These are phyloP conservation scores for Luffia ferchaultella DNA, from an alignment of 2,888 invertebrate genomes.

Conservation along the genomic window DNA sequence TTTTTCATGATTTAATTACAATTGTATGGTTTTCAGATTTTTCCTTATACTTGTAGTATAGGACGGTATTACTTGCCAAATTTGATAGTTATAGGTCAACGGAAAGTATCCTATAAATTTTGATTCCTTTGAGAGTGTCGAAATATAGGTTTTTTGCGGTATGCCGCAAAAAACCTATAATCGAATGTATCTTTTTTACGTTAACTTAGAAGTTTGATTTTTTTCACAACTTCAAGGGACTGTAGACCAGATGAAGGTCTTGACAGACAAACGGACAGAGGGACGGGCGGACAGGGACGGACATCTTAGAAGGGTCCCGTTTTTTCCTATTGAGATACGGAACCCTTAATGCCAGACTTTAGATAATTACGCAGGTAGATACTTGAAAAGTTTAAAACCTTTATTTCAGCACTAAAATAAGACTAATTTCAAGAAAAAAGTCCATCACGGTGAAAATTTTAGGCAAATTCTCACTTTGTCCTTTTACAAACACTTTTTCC, in stretches of 20 bases:
- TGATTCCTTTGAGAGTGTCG: not conserved
- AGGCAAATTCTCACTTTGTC: no score
- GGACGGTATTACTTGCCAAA: no score
- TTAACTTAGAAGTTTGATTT: not conserved
- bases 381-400: no score
- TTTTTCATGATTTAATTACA: no score
- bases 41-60: no score
- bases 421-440: no score
- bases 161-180: no score
- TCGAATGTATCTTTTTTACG: not conserved
- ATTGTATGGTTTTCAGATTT: no score
- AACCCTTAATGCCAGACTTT: slow-evolving; percentile 10
- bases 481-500: no score
- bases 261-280: not conserved
- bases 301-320: not conserved
- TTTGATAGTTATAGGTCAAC: not conserved
- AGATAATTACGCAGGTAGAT: no score
- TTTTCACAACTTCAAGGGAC: not conserved
- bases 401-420: slow-evolving; percentile 14
- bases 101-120: not conserved
- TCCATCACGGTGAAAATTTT: no score
- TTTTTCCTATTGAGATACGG: not conserved
- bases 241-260: not conserved
- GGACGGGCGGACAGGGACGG: not conserved
- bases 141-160: not conserved